Percentiles rank a stretch among this genome's conserved stretches.
Conservation (phyloP, 2,113 vertebrate species). For the Arizona elegans region DNA sequence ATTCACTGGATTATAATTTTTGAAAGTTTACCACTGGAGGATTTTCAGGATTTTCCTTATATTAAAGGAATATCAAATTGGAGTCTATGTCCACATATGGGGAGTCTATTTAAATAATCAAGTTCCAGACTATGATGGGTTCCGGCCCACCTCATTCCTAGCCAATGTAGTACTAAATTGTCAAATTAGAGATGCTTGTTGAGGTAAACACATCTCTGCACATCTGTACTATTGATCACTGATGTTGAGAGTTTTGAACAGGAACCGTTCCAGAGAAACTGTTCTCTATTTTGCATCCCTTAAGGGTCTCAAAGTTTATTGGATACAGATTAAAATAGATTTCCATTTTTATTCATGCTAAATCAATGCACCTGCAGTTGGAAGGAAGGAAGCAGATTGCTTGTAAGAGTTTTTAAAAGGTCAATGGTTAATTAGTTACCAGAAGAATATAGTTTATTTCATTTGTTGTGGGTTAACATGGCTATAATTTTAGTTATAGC, state of each 20-base stretch:
- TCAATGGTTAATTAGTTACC: slow-evolving; percentile 31
- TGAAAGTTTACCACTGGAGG: neutral
- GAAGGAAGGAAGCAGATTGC: slow-evolving; percentile 3
- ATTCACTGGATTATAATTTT: too few relatives aligned
- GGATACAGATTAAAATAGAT: slow-evolving; percentile 4
- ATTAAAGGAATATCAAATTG: neutral
- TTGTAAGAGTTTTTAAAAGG: slow-evolving; percentile 23
- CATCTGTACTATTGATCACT: neutral
- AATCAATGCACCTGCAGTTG: slow-evolving; percentile 18
- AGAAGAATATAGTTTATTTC: slow-evolving; percentile 9
- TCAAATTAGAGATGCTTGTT: neutral
- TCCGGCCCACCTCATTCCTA: neutral
- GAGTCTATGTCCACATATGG: neutral
- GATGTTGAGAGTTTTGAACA: neutral
- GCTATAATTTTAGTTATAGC: slow-evolving; percentile 25
- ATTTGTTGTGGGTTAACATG: slow-evolving; percentile 21
- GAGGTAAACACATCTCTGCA: neutral
- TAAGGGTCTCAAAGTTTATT: neutral
- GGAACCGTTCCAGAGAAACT: neutral
- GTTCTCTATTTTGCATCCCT: neutral
- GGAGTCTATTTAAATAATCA: neutral
- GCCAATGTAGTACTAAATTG: neutral
- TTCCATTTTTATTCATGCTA: neutral
- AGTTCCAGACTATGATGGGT: neutral
- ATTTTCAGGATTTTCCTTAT: neutral